Conservation (phyloP, 2,888 invertebrate species). For the Eupithecia exiguata region DNA sequence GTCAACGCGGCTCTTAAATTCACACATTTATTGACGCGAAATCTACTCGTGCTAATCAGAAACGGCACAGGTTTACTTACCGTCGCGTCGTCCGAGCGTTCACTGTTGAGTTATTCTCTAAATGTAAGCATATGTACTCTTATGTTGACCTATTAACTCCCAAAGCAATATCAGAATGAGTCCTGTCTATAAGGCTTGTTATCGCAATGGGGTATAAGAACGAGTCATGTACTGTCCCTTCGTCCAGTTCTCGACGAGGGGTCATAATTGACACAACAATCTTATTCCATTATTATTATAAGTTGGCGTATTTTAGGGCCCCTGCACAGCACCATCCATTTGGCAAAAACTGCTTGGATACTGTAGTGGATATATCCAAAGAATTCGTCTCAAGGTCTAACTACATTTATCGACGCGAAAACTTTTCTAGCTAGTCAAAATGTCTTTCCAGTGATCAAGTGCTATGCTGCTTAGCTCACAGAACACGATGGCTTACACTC, state of each 20-base stretch:
- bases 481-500: too few relatives aligned
- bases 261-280: conserved; percentile 75
- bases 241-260: conserved; percentile 54
- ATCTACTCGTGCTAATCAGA: neutral
- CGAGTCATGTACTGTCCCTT: conserved; percentile 74
- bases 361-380: neutral
- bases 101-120: neutral
- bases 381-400: too few relatives aligned
- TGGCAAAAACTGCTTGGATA: neutral
- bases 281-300: neutral
- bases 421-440: neutral
- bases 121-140: too few relatives aligned
- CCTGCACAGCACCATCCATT: neutral
- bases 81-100: neutral
- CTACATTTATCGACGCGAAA: neutral
- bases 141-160: neutral
- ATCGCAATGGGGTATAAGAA: conserved; percentile 51
- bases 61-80: neutral
- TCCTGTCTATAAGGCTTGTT: conserved; percentile 40
- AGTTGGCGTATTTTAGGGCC: neutral
- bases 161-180: conserved; percentile 27
- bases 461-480: neutral
- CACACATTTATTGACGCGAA: neutral
- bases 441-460: neutral
- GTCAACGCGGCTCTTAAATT: neutral